phyloP scores from a whole-genome alignment of 2,113 vertebrate species.

The Toxotes jaculatrix region DNA sequence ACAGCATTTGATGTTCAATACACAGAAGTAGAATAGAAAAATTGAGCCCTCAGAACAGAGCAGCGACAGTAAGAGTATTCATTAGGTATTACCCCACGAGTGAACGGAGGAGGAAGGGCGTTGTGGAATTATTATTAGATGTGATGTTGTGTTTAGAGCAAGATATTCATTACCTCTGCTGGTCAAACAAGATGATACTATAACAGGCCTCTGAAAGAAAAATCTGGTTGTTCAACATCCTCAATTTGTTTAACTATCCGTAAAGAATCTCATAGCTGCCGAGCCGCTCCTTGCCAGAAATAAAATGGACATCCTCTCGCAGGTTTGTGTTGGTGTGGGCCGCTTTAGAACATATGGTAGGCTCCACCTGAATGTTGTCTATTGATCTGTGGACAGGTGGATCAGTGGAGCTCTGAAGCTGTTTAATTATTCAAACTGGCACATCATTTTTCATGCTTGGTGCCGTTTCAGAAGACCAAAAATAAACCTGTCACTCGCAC shows the following conservation, averaged over 20 bases:
- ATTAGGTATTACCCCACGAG: slow-evolving; percentile 55
- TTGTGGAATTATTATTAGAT: slow-evolving; percentile 51
- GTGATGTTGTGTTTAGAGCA: slow-evolving; percentile 43
- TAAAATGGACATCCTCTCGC: slow-evolving; percentile 28
- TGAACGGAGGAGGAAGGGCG: slow-evolving; percentile 46
- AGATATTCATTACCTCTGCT: slow-evolving; percentile 34
- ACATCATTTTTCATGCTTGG: slow-evolving; percentile 71
- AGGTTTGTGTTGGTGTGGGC: slow-evolving; percentile 8
- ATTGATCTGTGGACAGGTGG: slow-evolving; percentile 76
- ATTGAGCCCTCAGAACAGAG: slow-evolving; percentile 64
- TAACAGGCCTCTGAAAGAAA: slow-evolving; percentile 14
- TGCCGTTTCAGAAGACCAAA: slow-evolving; percentile 58
- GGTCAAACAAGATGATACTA: slow-evolving; percentile 27
- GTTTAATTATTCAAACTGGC: slow-evolving; percentile 80
- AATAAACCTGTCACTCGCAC: slow-evolving; percentile 71
- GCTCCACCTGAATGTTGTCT: slow-evolving; percentile 65
- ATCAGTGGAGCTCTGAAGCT: slow-evolving; percentile 62
- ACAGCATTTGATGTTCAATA: slow-evolving; percentile 77
- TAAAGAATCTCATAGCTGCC: slow-evolving; percentile 3
- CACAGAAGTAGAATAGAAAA: slow-evolving; percentile 74
- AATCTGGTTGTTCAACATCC: slow-evolving; percentile 7
- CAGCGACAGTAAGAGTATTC: slow-evolving; percentile 56
- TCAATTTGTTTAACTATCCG: not conserved
- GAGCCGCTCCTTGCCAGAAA: slow-evolving; percentile 26
- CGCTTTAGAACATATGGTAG: slow-evolving; percentile 49